These are phyloP conservation scores for Orchestia grillus DNA, from an alignment of 1,140 invertebrate genomes.

Conservation along the genomic window DNA sequence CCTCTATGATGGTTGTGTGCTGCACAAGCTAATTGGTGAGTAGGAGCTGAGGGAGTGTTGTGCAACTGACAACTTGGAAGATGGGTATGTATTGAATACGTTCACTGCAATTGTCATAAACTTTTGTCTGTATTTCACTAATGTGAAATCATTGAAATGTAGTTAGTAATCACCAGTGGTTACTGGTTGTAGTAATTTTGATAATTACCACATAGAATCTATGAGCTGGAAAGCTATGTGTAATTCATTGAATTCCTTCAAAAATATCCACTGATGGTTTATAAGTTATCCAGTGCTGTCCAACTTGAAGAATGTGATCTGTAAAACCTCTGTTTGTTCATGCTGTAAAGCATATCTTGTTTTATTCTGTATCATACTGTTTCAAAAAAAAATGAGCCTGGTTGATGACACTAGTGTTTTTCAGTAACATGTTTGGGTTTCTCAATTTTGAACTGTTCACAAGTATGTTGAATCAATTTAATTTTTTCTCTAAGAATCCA, in stretches of 20 bases:
- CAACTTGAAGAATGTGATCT: neutral
- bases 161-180: too few species aligned
- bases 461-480: too few species aligned
- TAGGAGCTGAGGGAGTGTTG: neutral
- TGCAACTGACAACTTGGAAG: neutral
- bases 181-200: too few species aligned
- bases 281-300: neutral
- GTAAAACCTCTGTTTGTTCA: neutral
- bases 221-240: neutral
- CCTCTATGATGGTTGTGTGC: constrained; percentile 97
- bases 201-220: too few species aligned
- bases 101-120: too few species aligned
- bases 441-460: neutral
- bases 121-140: too few species aligned
- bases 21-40: constrained; percentile 93
- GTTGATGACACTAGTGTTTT: neutral
- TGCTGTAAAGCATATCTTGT: neutral
- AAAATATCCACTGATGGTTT: neutral
- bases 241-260: neutral
- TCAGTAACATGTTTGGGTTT: neutral
- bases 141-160: too few species aligned
- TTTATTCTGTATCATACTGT: neutral
- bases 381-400: neutral
- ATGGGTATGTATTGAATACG: neutral
- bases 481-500: too few species aligned